These are phyloP conservation scores for Platyura marginata DNA, from an alignment of 1,140 invertebrate species.

Conservation along the genomic window DNA sequence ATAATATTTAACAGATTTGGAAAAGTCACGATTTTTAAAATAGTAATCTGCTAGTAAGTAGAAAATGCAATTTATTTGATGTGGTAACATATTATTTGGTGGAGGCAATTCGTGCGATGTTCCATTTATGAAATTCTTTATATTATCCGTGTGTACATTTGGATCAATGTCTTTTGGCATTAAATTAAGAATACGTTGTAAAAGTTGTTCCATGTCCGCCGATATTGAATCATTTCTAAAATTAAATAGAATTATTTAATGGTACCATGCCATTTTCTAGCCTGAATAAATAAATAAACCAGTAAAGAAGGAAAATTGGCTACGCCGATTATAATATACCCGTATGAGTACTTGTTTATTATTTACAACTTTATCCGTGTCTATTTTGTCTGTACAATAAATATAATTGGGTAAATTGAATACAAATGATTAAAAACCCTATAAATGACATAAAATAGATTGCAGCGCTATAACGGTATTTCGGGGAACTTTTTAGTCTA, in stretches of 20 bases:
- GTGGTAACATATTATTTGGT: slow-evolving; percentile 26
- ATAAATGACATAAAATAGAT: no score
- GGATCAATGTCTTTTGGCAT: slow-evolving; percentile 50
- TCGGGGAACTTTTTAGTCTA: no score
- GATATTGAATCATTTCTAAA: slow-evolving; percentile 45
- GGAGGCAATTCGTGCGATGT: slow-evolving; percentile 30
- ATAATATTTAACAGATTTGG: slow-evolving; percentile 65
- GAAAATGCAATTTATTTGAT: slow-evolving; percentile 52
- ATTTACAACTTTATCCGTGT: no score
- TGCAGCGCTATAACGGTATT: no score
- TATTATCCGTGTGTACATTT: slow-evolving; percentile 31
- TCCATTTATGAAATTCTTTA: slow-evolving; percentile 47
- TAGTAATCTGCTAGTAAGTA: slow-evolving; percentile 83
- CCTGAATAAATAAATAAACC: no score
- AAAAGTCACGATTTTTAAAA: slow-evolving; percentile 68
- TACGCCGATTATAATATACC: no score
- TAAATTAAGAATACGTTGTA: slow-evolving; percentile 52
- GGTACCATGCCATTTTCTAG: no score
- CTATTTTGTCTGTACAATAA: no score
- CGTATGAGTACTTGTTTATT: no score
- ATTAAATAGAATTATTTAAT: background rate
- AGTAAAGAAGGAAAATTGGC: no score
- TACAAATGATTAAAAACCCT: no score
- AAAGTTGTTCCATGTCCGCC: slow-evolving; percentile 54
- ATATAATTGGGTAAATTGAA: no score